Evolutionary conservation across 2,888 invertebrate species (phyloP), one percentile per base, ranked within the genome.

Genomic region (Caenorhabditis sp.): DNA sequence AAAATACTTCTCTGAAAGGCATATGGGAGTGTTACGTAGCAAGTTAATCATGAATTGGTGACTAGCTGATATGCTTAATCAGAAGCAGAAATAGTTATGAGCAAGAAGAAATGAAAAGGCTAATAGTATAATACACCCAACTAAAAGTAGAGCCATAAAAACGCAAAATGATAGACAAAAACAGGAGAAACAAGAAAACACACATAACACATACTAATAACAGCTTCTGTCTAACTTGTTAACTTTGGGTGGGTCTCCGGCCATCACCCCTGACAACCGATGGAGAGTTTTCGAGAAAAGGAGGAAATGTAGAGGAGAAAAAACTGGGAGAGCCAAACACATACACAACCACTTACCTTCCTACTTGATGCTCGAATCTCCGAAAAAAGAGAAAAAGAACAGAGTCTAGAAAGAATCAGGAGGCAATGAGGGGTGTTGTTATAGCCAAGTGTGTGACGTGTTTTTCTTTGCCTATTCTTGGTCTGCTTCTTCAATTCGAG

Each of bases 331-430:
- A 38, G 38, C 12, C 5, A 44, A 59, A 19, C 16, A n/a, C 10
- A 14, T 47, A n/a, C n/a, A 14, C 14, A 47, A 47, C 14, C 16
- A 49, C 19, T 54, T 54, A 54, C 54, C 54, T 54, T 54, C 26
- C 14, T 22, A 19, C 14, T 14, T 22, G 14, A 24, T 14, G 1
- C 54, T 54, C 26, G n/a, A n/a, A n/a, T n/a, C 12, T 38, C 38
- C 12, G 38, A 12, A 38, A 38, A 38, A 38, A 10, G 12, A 38
- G 38, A 38, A 35, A 35, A 38, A 38, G 63, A 64, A 56, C 56
- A 56, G 64, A 74, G 64, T 56, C 64, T 64, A n/a, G 74, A 64
- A 56, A 54, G 74, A 31, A 59, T 58, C 49, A 54, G 54, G 56
- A 38, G 44, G 22, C 16, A 26, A n/a, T 19, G 35, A 38, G 8